These are phyloP conservation scores for Temnothorax longispinosus DNA, from an alignment of 1,140 invertebrate genomes.

Conservation along the genomic window DNA sequence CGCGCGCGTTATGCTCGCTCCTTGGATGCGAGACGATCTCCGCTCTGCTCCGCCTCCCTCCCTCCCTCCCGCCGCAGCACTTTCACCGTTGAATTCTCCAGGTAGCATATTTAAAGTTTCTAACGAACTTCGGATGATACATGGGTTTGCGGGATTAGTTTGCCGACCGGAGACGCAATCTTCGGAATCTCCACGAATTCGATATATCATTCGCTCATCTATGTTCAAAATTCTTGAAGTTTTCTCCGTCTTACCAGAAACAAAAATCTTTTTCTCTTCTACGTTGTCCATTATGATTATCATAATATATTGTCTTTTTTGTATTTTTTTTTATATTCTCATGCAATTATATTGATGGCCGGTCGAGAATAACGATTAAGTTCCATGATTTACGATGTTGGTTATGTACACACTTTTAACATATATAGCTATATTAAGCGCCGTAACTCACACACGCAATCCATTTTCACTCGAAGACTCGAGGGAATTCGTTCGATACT, in stretches of 20 bases:
- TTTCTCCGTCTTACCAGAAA: not conserved
- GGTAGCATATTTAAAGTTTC: slow-evolving; percentile 75
- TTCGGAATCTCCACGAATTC: slow-evolving; percentile 33
- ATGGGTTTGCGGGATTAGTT: slow-evolving; percentile 71
- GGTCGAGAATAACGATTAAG: not conserved
- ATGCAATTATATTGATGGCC: not conserved
- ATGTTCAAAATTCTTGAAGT: not conserved
- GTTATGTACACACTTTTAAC: not conserved
- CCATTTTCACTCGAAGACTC: not conserved
- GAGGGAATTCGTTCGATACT: not conserved
- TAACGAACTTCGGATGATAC: slow-evolving; percentile 78
- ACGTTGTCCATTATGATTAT: not conserved
- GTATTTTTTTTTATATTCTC: not conserved
- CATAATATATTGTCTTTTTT: not conserved
- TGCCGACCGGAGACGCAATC: slow-evolving; percentile 47
- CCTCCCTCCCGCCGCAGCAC: not conserved
- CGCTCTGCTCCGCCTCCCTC: slow-evolving; percentile 2
- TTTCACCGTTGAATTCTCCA: slow-evolving; percentile 53
- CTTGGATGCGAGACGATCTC: slow-evolving; percentile 56
- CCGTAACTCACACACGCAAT: not conserved
- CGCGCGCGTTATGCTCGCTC: slow-evolving; percentile 67
- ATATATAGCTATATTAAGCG: not conserved
- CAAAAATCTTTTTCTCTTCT: not conserved
- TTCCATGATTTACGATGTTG: not conserved
- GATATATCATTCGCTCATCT: not conserved